Percentiles rank a stretch among this genome's conserved stretches.
Conservation (phyloP, 2,888 invertebrate species). For the Torymus aiolomorphi region DNA sequence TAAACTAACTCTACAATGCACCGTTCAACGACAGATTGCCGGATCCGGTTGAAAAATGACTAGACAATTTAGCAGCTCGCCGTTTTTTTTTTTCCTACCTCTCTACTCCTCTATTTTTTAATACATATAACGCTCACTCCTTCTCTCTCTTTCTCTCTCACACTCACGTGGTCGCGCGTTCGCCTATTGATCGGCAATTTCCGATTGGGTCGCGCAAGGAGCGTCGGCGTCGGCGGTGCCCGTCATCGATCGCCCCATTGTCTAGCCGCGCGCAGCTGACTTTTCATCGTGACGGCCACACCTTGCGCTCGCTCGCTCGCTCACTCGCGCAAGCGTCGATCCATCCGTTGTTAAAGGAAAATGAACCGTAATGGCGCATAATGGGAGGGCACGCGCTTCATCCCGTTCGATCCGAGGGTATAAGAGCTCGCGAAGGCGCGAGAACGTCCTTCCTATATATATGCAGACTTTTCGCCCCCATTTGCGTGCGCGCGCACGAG, state of each 20-base stretch:
- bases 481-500: neutral
- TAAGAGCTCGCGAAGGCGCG: too few relatives aligned
- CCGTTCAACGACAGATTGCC: neutral
- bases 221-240: constrained; percentile 48
- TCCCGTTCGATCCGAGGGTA: constrained; percentile 26
- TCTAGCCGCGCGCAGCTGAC: constrained; percentile 64
- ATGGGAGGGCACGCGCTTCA: constrained; percentile 61
- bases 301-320: constrained; percentile 63
- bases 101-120: constrained; percentile 11
- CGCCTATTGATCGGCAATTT: constrained; percentile 71
- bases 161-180: neutral
- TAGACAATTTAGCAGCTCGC: constrained; percentile 65
- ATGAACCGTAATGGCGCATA: constrained; percentile 70
- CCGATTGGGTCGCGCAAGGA: constrained; percentile 70
- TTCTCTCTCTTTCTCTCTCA: too few relatives aligned
- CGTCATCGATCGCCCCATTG: constrained; percentile 70
- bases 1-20: too few relatives aligned
- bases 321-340: constrained; percentile 60
- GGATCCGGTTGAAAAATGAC: constrained; percentile 62
- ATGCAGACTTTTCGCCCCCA: constrained; percentile 22
- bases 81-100: constrained; percentile 63
- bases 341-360: constrained; percentile 67
- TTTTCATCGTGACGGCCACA: constrained; percentile 73
- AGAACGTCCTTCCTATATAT: constrained; percentile 14
- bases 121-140: neutral